phyloP scores from a whole-genome alignment of 1,140 invertebrate species.

The Pachyrhynchus sulphureomaculatus region DNA sequence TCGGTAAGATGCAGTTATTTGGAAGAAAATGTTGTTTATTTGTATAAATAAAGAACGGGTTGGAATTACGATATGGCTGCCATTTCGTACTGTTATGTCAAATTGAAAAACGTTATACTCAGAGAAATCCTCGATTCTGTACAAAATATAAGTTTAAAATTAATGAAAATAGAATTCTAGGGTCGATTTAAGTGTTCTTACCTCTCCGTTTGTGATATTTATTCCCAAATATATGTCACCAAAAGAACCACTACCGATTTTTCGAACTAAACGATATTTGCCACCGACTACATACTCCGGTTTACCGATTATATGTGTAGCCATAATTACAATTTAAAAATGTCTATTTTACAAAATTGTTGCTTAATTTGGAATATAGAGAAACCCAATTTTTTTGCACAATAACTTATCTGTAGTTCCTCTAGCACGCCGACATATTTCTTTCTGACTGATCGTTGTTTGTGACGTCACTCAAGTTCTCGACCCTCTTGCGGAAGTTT shows the following conservation, averaged over 20 bases:
- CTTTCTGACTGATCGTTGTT: slow-evolving; percentile 48
- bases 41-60: slow-evolving; percentile 24
- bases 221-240: slow-evolving; percentile 98
- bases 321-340: slow-evolving; percentile 43
- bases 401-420: slow-evolving; percentile 48
- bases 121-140: neutral
- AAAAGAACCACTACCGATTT: slow-evolving; percentile 98
- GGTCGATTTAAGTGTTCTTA: slow-evolving; percentile 31
- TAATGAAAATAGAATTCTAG: neutral
- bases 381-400: slow-evolving; percentile 44
- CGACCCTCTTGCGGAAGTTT: neutral
- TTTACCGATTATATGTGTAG: slow-evolving; percentile 42
- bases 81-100: slow-evolving; percentile 34
- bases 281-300: slow-evolving; percentile 70
- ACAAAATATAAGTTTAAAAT: neutral
- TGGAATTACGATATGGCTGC: slow-evolving; percentile 41
- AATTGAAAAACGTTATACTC: neutral
- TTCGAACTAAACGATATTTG: slow-evolving; percentile 93
- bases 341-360: slow-evolving; percentile 36
- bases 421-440: slow-evolving; percentile 52
- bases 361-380: slow-evolving; percentile 40
- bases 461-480: slow-evolving; percentile 45
- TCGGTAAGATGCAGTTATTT: neutral
- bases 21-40: neutral
- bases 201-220: slow-evolving; percentile 93